phyloP scores from a whole-genome alignment of 2,888 invertebrate species.

The Thymelicus acteon region DNA sequence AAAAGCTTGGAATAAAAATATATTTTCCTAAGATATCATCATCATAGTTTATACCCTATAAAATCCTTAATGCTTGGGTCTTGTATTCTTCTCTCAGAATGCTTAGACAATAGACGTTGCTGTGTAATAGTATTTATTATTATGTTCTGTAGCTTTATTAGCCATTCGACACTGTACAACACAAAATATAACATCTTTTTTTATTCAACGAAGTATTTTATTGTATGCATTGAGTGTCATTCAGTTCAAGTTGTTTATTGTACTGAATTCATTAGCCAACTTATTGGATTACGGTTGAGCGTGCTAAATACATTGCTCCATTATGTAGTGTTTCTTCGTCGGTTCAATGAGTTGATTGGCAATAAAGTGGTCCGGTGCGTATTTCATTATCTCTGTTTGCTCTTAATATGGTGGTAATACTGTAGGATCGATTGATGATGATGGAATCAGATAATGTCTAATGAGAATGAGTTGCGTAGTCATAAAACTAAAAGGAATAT shows the following conservation, averaged over 20 bases:
- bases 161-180: no score
- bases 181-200: neutral
- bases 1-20: no score
- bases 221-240: neutral
- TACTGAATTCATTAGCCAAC: neutral
- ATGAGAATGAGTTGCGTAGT: no score
- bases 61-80: no score
- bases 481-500: no score
- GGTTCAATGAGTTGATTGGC: conserved; percentile 28
- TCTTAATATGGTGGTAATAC: conserved; percentile 6
- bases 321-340: conserved; percentile 15
- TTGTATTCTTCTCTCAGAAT: no score
- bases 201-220: neutral
- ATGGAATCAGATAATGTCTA: no score
- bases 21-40: no score
- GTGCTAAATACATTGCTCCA: neutral
- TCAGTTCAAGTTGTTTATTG: neutral
- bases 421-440: neutral
- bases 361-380: conserved; percentile 21
- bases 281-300: neutral
- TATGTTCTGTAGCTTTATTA: neutral
- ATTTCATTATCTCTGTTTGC: conserved; percentile 8
- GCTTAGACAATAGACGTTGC: no score
- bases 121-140: neutral
- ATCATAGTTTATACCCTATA: no score